Conservation (phyloP, 2,888 invertebrate genomes). For the Parapristionchus giblindavisi region DNA sequence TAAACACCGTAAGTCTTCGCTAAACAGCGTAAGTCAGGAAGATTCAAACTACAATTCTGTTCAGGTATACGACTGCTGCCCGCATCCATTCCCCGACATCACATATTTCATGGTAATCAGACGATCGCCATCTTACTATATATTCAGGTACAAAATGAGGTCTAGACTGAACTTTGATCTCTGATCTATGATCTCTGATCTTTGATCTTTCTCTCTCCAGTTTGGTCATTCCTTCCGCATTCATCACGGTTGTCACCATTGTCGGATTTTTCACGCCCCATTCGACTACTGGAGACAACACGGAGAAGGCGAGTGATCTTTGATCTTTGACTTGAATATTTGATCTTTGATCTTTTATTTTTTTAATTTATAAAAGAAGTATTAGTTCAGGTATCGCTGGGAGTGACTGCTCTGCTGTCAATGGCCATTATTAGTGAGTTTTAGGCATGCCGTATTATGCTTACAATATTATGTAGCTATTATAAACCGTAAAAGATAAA, state of each 20-base stretch:
- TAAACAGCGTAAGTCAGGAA: conserved; percentile 46
- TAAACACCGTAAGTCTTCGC: too few species aligned
- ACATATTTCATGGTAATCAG: conserved; percentile 65
- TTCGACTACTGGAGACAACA: conserved; percentile 68
- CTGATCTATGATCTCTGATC: not conserved
- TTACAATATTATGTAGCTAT: too few species aligned
- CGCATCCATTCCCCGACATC: conserved; percentile 64
- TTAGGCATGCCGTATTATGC: too few species aligned
- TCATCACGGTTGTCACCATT: conserved; percentile 67
- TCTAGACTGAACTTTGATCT: not conserved
- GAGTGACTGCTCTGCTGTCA: conserved; percentile 67
- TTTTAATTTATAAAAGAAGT: too few species aligned
- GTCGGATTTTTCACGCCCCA: conserved; percentile 69
- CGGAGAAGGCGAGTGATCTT: conserved; percentile 59
- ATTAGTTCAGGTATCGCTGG: conserved; percentile 48
- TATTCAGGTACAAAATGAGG: conserved; percentile 53
- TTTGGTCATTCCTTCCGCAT: conserved; percentile 66
- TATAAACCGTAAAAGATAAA: too few species aligned
- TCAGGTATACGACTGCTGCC: conserved; percentile 65
- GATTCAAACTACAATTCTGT: not conserved
- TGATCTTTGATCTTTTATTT: too few species aligned
- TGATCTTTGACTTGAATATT: too few species aligned
- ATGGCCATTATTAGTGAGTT: conserved; percentile 65
- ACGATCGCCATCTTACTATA: conserved; percentile 66
- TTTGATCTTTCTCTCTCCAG: conserved; percentile 41